phyloP scores from a whole-genome alignment of 2,888 invertebrate species.

The Drosophila rellima region DNA sequence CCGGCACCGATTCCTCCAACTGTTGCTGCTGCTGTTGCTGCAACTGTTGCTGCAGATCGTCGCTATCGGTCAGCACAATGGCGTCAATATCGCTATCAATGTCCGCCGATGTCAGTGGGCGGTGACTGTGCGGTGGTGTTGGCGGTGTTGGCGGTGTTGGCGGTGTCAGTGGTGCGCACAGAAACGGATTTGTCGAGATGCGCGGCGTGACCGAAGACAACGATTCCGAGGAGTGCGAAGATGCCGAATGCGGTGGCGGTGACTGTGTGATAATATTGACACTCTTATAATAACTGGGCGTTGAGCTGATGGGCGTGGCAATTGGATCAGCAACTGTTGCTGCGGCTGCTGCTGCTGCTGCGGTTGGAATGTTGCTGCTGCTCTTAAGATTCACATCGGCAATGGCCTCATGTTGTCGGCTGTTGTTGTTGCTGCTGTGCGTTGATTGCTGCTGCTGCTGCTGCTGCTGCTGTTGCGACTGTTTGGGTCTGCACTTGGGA shows the following conservation, averaged over 20 bases:
- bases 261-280: constrained; percentile 83
- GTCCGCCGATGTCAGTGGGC: constrained; percentile 9
- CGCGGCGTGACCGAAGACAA: constrained; percentile 85
- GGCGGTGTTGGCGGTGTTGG: constrained; percentile 62
- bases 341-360: constrained; percentile 29
- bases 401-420: constrained; percentile 50
- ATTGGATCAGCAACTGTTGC: constrained; percentile 34
- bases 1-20: constrained; percentile 56
- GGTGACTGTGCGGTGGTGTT: constrained; percentile 20
- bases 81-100: constrained; percentile 37
- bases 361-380: constrained; percentile 42
- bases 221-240: constrained; percentile 85
- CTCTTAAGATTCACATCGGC: constrained; percentile 58
- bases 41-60: constrained; percentile 26
- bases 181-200: constrained; percentile 85
- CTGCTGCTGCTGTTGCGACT: constrained; percentile 56
- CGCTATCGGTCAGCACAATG: constrained; percentile 31
- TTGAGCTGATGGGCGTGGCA: constrained; percentile 40
- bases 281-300: constrained; percentile 76
- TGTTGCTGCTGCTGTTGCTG: constrained; percentile 14
- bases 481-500: constrained; percentile 93
- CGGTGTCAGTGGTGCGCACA: constrained; percentile 75
- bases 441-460: constrained; percentile 42
- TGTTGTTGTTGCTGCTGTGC: constrained; percentile 29
- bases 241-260: constrained; percentile 83